These are phyloP conservation scores for Drosophila melanogaster DNA, from an alignment of 1,140 invertebrate species.

Conservation along the genomic window Release_6_plus_ISO1_MT NC_004354.4:20952501-20953000, in stretches of 20 bases:
- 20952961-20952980: too few species aligned
- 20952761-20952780: constrained; percentile 71
- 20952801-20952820: constrained; percentile 60
- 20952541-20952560: constrained; percentile 3
- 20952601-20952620: constrained; percentile 34
- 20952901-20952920: too few species aligned
- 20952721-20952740: background rate
- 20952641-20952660: constrained; percentile 39
- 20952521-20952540: constrained; percentile 3
- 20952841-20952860: background rate
- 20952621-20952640: constrained; percentile 29
- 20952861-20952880: too few species aligned
- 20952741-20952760: constrained; percentile 11
- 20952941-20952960: too few species aligned
- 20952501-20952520: background rate
- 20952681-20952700: constrained; percentile 53
- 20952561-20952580: background rate
- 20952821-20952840: background rate
- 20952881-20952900: too few species aligned
- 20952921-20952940: too few species aligned
- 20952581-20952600: constrained; percentile 40
- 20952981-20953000: too few species aligned
- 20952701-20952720: background rate
- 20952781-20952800: constrained; percentile 70
- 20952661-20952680: constrained; percentile 67